A percentile compares a stretch with the other conserved stretches of the same genome.
Conservation (phyloP, 1,140 invertebrate genomes). For the Hylyphantes graminicola region DNA sequence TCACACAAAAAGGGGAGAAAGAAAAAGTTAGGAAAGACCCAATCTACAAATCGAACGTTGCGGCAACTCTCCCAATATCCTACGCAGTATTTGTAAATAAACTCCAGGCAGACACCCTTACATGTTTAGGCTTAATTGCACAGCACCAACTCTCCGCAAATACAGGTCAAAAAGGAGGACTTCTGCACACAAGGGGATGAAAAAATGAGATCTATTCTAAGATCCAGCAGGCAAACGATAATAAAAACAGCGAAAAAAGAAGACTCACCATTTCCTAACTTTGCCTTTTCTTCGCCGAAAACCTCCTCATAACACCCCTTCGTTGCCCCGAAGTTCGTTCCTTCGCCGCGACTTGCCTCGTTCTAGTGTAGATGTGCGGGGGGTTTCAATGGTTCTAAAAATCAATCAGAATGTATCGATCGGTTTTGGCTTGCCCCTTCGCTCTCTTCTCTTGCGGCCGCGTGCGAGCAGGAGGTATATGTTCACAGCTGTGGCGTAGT, state of each 20-base stretch:
- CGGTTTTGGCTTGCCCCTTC: conserved; percentile 32
- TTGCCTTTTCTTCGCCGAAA: conserved; percentile 40
- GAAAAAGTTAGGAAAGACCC: background rate
- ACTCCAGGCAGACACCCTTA: conserved; percentile 5
- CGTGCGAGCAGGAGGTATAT: conserved; percentile 56
- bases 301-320: conserved; percentile 53
- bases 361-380: conserved; percentile 44
- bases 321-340: background rate
- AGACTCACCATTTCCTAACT: conserved; percentile 43
- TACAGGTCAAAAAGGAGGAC: background rate
- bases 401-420: conserved; percentile 56
- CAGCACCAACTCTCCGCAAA: conserved; percentile 10
- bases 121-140: conserved; percentile 38
- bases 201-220: conserved; percentile 43
- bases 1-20: background rate
- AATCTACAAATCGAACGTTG: background rate
- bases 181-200: conserved; percentile 11
- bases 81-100: conserved; percentile 44
- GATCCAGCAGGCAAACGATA: conserved; percentile 10
- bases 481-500: conserved; percentile 60
- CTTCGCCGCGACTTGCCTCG: conserved; percentile 29
- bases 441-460: conserved; percentile 1
- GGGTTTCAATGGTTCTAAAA: conserved; percentile 52
- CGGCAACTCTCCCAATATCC: background rate
- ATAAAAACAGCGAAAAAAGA: conserved; percentile 5